Base-by-base conservation (phyloP, 35 echinoderm and acorn worm genomes). In the Acanthaster planci region DNA sequence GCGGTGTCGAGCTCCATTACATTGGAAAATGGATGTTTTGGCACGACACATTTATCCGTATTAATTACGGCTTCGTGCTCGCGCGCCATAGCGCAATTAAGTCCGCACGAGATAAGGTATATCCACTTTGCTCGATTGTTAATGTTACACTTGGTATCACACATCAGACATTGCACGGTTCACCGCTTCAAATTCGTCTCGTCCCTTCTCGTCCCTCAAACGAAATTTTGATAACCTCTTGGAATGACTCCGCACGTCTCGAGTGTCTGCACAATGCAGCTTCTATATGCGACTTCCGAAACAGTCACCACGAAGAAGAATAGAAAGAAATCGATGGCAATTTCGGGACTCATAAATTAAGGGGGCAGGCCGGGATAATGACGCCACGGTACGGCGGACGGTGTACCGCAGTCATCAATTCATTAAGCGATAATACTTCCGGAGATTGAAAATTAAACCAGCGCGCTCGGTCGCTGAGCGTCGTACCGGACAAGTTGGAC, bases 381-480 rank as follows among this genome's bases (percentile, higher is more conserved):
- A 72, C 7, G 64, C 22, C 34, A 26, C 4, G 42, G 34, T 12
- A 26, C 64, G 64, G 21, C 14, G 26, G 23, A 72, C 30, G 26
- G 64, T 72, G 6, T 21, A 19, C 14, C 64, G 29, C 34, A 72
- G 42, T 47, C 42, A 34, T 72, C 64, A 72, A 72, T 72, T 72
- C 64, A 72, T 72, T 72, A 72, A 72, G 64, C 21, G 64, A 72
- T 72, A 72, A 72, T 72, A 72, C 64, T 72, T 72, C 64, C 64
- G 64, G 64, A 72, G 64, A 72, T 72, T 72, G 23, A 34, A 72
- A 72, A 72, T 72, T 72, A 36, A 35, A 34, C 64, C 26, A 14
- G 64, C 64, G 64, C 64, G 64, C 23, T 72, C 64, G 64, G 64
- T 72, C 34, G 29, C 64, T 72, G 19, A 72, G 7, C 23, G 3